A percentile compares a stretch with the other conserved stretches of the same genome.
These are phyloP conservation scores for Eonycteris spelaea DNA, from an alignment of 2,113 vertebrate genomes.

Conservation along the genomic window DNA sequence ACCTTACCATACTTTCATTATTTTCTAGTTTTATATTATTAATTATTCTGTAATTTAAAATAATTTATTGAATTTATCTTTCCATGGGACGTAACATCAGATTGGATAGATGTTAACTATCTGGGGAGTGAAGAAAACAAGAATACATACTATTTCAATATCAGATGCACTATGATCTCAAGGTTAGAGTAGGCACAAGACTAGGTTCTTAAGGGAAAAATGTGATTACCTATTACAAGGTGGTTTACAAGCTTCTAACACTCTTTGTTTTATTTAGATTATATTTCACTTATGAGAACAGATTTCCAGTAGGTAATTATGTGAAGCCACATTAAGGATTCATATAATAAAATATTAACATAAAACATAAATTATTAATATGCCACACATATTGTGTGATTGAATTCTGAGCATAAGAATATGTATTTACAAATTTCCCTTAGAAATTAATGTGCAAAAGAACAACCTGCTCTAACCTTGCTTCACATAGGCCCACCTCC, in stretches of 20 bases:
- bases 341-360: conserved; percentile 66
- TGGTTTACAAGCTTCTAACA: conserved; percentile 63
- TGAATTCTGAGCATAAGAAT: not conserved
- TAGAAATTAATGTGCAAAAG: not conserved
- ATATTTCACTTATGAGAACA: conserved; percentile 51
- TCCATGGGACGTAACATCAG: not conserved
- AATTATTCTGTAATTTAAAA: conserved; percentile 61
- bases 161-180: conserved; percentile 54
- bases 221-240: not conserved
- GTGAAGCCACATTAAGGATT: conserved; percentile 40
- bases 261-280: conserved; percentile 54
- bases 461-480: conserved; percentile 2
- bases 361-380: conserved; percentile 63
- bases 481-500: not conserved
- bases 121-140: conserved; percentile 7
- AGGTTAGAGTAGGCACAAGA: not conserved
- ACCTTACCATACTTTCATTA: conserved; percentile 31
- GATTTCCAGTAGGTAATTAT: conserved; percentile 49
- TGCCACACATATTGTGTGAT: not conserved
- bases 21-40: conserved; percentile 19
- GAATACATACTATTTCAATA: conserved; percentile 41
- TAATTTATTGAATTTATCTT: not conserved
- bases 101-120: not conserved
- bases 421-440: conserved; percentile 52
- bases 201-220: not conserved